phyloP scores from a whole-genome alignment of 2,113 vertebrate genomes.

The Tenebrosternarchus preto region DNA sequence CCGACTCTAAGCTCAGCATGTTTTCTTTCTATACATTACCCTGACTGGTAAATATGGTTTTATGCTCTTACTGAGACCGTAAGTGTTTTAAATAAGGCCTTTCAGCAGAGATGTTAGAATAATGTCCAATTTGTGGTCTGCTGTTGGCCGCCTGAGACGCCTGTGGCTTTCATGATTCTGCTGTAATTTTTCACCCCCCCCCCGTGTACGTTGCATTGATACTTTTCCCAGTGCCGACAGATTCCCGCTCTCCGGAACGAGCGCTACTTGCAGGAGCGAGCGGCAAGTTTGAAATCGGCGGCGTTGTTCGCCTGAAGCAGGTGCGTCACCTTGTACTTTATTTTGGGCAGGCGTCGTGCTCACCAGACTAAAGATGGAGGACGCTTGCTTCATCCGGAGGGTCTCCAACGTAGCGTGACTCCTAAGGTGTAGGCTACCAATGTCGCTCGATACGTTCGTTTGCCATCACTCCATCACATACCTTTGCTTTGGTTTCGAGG shows the following conservation, averaged over 20 bases:
- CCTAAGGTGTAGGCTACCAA: neutral
- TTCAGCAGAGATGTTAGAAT: neutral
- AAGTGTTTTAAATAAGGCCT: constrained; percentile 3
- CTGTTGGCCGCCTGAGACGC: constrained; percentile 9
- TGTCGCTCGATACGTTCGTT: neutral
- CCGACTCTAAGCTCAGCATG: too few relatives aligned
- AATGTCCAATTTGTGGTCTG: constrained; percentile 3
- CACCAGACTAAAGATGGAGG: neutral
- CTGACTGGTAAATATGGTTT: constrained; percentile 14
- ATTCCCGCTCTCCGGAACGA: constrained; percentile 42
- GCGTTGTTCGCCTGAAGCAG: neutral
- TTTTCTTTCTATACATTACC: neutral
- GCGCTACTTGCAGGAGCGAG: neutral
- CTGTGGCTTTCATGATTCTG: constrained; percentile 28
- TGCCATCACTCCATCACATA: neutral
- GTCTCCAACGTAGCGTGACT: neutral
- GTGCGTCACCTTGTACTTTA: neutral
- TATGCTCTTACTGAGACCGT: constrained; percentile 6
- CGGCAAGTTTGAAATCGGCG: neutral
- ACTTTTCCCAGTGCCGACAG: constrained; percentile 40
- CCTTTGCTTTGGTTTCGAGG: neutral
- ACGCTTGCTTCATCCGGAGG: neutral
- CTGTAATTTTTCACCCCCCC: constrained; percentile 1
- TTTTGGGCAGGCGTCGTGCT: neutral
- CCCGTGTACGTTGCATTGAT: constrained; percentile 22